A percentile compares a stretch with the other conserved stretches of the same genome.
These are phyloP conservation scores for Anorthoa munda DNA, from an alignment of 2,888 invertebrate species.

Conservation along the genomic window DNA sequence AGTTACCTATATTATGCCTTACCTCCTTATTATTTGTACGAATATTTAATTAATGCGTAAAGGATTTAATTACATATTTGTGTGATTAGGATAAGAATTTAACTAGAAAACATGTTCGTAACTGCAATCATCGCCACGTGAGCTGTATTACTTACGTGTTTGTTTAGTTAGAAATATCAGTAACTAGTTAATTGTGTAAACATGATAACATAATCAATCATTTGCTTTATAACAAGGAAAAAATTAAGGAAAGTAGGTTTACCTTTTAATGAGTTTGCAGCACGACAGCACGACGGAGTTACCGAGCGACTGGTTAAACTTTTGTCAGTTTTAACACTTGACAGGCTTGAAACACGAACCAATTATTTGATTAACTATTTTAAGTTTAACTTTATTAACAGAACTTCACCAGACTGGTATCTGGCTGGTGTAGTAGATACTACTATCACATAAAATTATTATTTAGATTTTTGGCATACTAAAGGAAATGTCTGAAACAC, in stretches of 20 bases:
- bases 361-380: background rate
- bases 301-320: background rate
- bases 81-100: slow-evolving; percentile 9
- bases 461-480: background rate
- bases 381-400: background rate
- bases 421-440: background rate
- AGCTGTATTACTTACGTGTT: slow-evolving; percentile 14
- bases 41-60: background rate
- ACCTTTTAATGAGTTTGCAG: too few species aligned
- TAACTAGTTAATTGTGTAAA: slow-evolving; percentile 16
- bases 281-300: background rate
- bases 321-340: background rate
- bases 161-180: slow-evolving; percentile 21
- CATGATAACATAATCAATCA: background rate
- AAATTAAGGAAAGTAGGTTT: background rate
- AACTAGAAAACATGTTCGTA: slow-evolving; percentile 13
- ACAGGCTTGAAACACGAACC: slow-evolving; percentile 13
- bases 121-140: slow-evolving; percentile 35
- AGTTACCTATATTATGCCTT: too few species aligned
- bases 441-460: background rate
- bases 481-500: background rate
- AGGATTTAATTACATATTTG: background rate
- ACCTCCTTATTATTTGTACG: background rate
- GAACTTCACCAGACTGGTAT: background rate
- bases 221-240: background rate